Base-by-base conservation (phyloP, 2,888 invertebrate genomes). In the Drosophila setosimentum region DNA sequence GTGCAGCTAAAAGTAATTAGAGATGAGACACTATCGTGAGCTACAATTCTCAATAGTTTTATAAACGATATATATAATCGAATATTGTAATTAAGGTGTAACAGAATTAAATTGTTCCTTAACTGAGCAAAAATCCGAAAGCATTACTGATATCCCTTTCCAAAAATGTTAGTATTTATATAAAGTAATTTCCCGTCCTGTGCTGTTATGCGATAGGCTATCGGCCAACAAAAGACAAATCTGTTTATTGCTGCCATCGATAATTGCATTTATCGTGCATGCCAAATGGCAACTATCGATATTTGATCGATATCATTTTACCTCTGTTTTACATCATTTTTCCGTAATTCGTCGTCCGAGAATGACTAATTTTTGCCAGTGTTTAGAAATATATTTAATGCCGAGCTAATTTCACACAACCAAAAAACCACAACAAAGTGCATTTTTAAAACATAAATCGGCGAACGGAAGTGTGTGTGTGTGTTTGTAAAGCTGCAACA, bases 281-380 rank as follows among this genome's bases (percentile, higher is more conserved):
- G 24, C 29, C 11, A n/a, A 57, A 45, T 51, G 29, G 2, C 30
- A 27, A 33, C 35, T 49, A 68, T 68, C 76, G 77, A 76, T 73
- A 51, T 16, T 55, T 59, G 50, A 50, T 77, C 74, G 78, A 73
- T 77, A 65, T 24, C 10, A 29, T 62, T 49, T 35, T 73, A 57
- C 60, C 68, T 62, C 61, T 49, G 33, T 37, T 71, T 71, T 72
- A 77, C 72, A 74, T 87, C 81, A 83, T 88, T 86, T 79, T 87
- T 74, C 69, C 68, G 68, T 79, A 66, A 68, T 71, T 74, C 87
- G 76, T 83, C 76, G 79, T 72, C 63, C 75, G 83, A 82, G 87
- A 85, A 87, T 87, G 87, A 87, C 87, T 87, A 87, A 87, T 87
- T 87, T 80, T 65, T 78, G 78, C 80, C 78, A 85, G 80, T 78